Conservation (phyloP, 2,113 vertebrate genomes). For the Entomyzon cyanotis region DNA sequence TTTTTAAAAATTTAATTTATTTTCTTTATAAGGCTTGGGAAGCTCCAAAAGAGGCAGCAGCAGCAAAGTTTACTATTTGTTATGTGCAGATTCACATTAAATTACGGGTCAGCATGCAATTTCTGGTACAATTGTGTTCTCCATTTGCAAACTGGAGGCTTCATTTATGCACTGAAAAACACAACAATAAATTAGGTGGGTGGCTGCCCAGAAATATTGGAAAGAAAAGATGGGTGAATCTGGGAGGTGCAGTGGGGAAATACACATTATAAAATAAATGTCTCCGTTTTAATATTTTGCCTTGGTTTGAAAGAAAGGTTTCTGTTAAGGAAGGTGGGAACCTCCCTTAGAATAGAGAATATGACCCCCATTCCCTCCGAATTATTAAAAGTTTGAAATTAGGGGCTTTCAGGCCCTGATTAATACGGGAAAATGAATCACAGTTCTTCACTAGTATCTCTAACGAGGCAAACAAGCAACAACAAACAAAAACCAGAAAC, state of each 20-base stretch:
- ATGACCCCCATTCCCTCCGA: too few relatives aligned
- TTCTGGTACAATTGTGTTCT: slow-evolving; percentile 3
- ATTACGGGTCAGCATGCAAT: slow-evolving; percentile 2
- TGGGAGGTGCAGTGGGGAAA: slow-evolving; percentile 50
- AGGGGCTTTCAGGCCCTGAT: too few relatives aligned
- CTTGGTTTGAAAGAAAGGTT: too few relatives aligned
- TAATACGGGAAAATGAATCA: too few relatives aligned
- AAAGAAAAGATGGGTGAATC: slow-evolving; percentile 47
- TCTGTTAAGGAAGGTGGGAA: too few relatives aligned
- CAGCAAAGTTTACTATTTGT: slow-evolving; percentile 1
- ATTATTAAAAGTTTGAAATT: too few relatives aligned
- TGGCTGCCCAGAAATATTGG: slow-evolving; percentile 63
- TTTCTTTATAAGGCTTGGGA: background rate
- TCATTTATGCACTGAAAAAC: slow-evolving; percentile 53
- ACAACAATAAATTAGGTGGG: slow-evolving; percentile 51
- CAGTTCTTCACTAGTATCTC: too few relatives aligned
- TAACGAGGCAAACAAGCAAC: too few relatives aligned
- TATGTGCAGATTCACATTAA: background rate
- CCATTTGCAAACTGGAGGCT: slow-evolving; percentile 55
- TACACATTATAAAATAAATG: slow-evolving; percentile 59
- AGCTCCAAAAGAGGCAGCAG: slow-evolving; percentile 12
- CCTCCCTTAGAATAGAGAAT: too few relatives aligned
- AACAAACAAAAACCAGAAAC: too few relatives aligned
- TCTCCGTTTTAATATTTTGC: slow-evolving; percentile 60
- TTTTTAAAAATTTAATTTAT: too few relatives aligned